A percentile compares a stretch with the other conserved stretches of the same genome.
Evolutionary conservation across 2,888 invertebrate species (phyloP).

Genomic region (Bembecia ichneumoniformis): DNA sequence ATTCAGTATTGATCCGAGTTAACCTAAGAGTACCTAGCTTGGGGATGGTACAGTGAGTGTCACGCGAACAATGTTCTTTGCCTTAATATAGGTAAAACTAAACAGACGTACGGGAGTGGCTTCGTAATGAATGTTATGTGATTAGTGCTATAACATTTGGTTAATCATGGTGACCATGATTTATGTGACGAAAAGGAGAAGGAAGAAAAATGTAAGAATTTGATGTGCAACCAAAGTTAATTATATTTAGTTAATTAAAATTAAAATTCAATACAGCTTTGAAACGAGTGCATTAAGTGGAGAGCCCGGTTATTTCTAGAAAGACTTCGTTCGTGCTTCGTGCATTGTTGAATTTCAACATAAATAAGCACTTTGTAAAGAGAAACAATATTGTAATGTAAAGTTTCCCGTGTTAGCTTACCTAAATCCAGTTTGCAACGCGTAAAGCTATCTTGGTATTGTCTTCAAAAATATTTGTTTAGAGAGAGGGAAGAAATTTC

Average conservation of each 20-base stretch:
- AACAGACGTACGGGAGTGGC: conserved; percentile 10
- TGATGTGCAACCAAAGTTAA: background rate
- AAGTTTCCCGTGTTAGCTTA: too few relatives aligned
- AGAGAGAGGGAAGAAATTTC: background rate
- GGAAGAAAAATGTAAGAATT: conserved; percentile 22
- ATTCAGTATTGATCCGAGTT: conserved; percentile 19
- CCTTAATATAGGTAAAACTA: too few relatives aligned
- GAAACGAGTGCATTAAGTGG: too few relatives aligned
- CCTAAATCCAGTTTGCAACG: too few relatives aligned
- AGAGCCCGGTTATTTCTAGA: too few relatives aligned
- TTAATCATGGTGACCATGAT: conserved; percentile 16
- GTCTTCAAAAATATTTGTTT: background rate
- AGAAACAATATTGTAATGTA: too few relatives aligned
- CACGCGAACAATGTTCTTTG: conserved; percentile 33
- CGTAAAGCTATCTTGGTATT: background rate
- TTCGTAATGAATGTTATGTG: conserved; percentile 2
- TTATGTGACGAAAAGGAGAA: conserved; percentile 17
- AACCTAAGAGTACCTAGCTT: conserved; percentile 17
- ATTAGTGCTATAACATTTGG: background rate
- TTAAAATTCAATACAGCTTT: too few relatives aligned
- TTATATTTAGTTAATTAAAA: background rate
- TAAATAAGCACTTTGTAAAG: too few relatives aligned
- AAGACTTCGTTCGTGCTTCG: too few relatives aligned
- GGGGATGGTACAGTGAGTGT: conserved; percentile 29
- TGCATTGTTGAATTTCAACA: too few relatives aligned